Evolutionary conservation across 2,113 vertebrate species (phyloP).

Genomic region (Nothobranchius furzeri): DNA sequence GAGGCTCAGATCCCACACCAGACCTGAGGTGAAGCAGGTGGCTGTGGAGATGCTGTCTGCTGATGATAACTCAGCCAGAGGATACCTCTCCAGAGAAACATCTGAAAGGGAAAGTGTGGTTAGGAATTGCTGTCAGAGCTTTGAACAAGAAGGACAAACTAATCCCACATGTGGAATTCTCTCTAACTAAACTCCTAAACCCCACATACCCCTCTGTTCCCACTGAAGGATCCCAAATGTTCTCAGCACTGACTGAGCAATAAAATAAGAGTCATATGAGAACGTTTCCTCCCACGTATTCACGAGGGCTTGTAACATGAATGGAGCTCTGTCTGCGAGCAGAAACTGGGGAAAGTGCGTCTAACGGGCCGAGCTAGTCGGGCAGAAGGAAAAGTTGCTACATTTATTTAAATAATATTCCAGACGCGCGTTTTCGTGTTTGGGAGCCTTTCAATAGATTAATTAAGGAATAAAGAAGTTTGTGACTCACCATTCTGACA

Average conservation of each 20-base stretch:
- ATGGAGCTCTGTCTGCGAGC: slow-evolving; percentile 74
- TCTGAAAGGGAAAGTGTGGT: slow-evolving; percentile 61
- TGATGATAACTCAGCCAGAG: slow-evolving; percentile 75
- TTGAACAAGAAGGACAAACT: not conserved
- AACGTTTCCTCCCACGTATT: slow-evolving; percentile 79
- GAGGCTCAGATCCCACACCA: slow-evolving; percentile 91
- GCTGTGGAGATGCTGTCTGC: slow-evolving; percentile 60
- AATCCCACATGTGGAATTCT: not conserved
- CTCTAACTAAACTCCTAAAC: not conserved
- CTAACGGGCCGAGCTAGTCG: slow-evolving; percentile 66
- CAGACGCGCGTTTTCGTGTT: too few relatives aligned
- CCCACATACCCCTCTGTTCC: not conserved
- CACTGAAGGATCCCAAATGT: slow-evolving; percentile 3
- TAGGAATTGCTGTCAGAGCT: slow-evolving; percentile 27
- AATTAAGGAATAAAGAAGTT: slow-evolving; percentile 1
- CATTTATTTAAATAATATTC: not conserved
- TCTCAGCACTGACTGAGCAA: slow-evolving; percentile 26
- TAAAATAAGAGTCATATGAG: slow-evolving; percentile 44
- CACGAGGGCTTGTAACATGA: slow-evolving; percentile 74
- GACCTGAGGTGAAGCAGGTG: slow-evolving; percentile 83
- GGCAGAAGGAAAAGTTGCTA: slow-evolving; percentile 12
- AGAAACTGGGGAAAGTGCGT: slow-evolving; percentile 63
- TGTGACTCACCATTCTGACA: slow-evolving; percentile 85
- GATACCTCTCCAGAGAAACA: slow-evolving; percentile 82
- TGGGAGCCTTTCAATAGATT: not conserved